A percentile compares a stretch with the other conserved stretches of the same genome.
Evolutionary conservation across 2,888 invertebrate species (phyloP).

Genomic region (Syrphus vitripennis): DNA sequence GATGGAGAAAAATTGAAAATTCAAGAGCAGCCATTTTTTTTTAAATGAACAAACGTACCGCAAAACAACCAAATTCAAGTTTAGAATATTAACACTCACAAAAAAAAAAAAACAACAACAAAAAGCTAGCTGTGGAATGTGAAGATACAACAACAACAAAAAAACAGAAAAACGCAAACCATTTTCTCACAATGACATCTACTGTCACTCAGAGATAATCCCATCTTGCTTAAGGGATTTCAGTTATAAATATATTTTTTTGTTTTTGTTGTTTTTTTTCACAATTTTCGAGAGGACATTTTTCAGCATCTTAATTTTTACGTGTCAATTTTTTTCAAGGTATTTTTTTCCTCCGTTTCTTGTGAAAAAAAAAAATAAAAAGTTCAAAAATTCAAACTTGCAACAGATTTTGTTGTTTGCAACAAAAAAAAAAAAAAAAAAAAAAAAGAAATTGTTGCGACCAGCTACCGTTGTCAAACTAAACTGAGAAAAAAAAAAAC

Average conservation of each 20-base stretch:
- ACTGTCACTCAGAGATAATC: slow-evolving; percentile 62
- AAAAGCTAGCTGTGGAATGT: not conserved
- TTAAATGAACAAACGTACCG: not conserved
- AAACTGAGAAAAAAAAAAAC: not conserved
- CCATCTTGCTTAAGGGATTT: slow-evolving; percentile 34
- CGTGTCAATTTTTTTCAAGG: slow-evolving; percentile 26
- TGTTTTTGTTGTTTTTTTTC: not conserved
- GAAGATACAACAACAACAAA: not conserved
- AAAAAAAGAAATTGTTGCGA: slow-evolving; percentile 2
- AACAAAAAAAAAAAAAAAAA: not conserved
- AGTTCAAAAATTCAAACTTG: slow-evolving; percentile 44
- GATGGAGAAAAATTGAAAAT: slow-evolving; percentile 57
- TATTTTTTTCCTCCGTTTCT: not conserved
- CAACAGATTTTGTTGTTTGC: slow-evolving; percentile 58
- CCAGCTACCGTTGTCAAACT: slow-evolving; percentile 7
- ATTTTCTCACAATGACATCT: slow-evolving; percentile 50
- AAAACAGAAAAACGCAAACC: slow-evolving; percentile 3
- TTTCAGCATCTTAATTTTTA: slow-evolving; percentile 30
- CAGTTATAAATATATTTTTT: not conserved
- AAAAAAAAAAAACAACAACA: not conserved
- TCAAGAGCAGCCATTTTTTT: not conserved
- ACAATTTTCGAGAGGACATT: not conserved
- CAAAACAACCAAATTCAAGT: slow-evolving; percentile 23
- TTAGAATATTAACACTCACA: not conserved
- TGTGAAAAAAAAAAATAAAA: not conserved